phyloP scores from a whole-genome alignment of 2,113 vertebrate species.

The Rhombomys opimus region DNA sequence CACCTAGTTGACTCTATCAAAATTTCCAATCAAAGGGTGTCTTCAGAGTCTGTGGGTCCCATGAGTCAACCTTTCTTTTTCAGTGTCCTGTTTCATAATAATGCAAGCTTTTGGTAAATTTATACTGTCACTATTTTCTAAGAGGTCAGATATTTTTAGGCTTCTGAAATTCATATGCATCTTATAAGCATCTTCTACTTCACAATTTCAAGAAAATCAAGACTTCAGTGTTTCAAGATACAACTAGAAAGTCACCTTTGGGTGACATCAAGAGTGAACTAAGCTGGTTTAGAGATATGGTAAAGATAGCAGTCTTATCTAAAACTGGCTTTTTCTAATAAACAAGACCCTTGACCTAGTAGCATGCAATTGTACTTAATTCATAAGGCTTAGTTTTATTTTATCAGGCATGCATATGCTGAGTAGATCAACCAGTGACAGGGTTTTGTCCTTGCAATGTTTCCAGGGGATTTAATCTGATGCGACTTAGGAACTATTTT shows the following conservation, averaged over 20 bases:
- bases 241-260: conserved; percentile 26
- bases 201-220: conserved; percentile 13
- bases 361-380: neutral
- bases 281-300: neutral
- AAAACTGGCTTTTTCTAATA: conserved; percentile 40
- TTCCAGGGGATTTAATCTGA: neutral
- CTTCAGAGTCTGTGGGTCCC: neutral
- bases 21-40: conserved; percentile 4
- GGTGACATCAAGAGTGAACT: neutral
- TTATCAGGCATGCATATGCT: neutral
- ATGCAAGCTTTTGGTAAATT: conserved; percentile 78
- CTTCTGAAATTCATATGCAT: neutral
- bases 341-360: neutral
- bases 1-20: neutral
- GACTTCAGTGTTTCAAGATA: neutral
- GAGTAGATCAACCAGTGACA: neutral
- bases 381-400: neutral
- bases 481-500: conserved; percentile 41
- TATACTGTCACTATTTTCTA: neutral
- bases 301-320: neutral
- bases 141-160: neutral
- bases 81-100: conserved; percentile 76
- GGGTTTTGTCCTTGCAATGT: neutral
- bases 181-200: neutral
- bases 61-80: neutral